Base-by-base conservation (phyloP, 2,797 vertebrate species). In the Pelodytes ibericus region DNA sequence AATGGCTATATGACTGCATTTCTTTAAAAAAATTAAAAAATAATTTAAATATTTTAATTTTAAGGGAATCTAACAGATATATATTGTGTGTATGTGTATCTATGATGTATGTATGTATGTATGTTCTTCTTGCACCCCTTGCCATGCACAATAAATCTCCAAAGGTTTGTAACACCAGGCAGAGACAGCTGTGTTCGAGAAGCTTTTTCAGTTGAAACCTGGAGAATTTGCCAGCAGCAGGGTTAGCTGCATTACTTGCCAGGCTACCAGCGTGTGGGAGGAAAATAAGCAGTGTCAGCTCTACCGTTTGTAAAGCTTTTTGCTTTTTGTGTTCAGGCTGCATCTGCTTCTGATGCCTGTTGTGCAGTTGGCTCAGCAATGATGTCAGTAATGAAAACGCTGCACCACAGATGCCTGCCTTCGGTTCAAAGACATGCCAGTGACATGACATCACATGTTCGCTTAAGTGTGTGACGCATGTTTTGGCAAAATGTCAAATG, bases 211-310 rank as follows among this genome's bases (percentile, higher is more conserved):
- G 70, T 25, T 26, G 47, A 49, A 69, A 33, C 18, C 33, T 47
- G 41, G 8, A 57, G 22, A 53, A 13, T 68, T 67, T 62, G 77
- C 77, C 71, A 79, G 39, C 47, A 68, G 31, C 64, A 31, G 77
- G 71, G 71, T 74, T 62, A 74, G 58, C 47, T 63, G 57, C 36
- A 73, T 57, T 67, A 53, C 62, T 57, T 72, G 70, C 70, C 70
- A 79, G 62, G n/a, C 64, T 73, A 73, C 63, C 70, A 68, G 16
- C 30, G 7, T 16, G 47, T 9, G 60, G 22, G 41, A 24, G 20
- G 13, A 44, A 44, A 67, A 71, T 66, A 65, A 71, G 69, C 69
- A 60, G 29, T 66, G 75, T 78, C 75, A 77, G 71, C 76, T 68
- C 56, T 73, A 27, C 39, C 30, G 31, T 60, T 61, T 61, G 16